Evolutionary conservation across 2,888 invertebrate species (phyloP).

Genomic region (Nomada fucata): DNA sequence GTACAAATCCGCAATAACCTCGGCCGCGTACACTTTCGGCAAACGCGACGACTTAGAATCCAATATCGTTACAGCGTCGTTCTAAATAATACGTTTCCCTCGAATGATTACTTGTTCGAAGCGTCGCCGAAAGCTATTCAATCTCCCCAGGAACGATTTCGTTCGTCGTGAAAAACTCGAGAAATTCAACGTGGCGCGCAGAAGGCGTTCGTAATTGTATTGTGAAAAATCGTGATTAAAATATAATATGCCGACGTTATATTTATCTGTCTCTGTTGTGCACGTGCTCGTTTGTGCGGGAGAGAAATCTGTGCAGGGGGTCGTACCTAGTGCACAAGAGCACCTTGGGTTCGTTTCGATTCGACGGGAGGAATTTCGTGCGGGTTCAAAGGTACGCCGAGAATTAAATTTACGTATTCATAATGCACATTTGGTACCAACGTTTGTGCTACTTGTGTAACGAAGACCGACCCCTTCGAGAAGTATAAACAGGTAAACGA

Average conservation of each 20-base stretch:
- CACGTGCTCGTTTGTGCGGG: not conserved
- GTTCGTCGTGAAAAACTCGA: not conserved
- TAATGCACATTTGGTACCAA: slow-evolving; percentile 63
- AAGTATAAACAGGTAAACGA: not conserved
- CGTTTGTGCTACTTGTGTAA: slow-evolving; percentile 42
- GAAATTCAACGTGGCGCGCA: slow-evolving; percentile 57
- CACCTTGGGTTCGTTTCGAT: slow-evolving; percentile 15
- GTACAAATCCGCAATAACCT: slow-evolving; percentile 49
- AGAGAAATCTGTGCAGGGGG: slow-evolving; percentile 22
- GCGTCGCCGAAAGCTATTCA: not conserved
- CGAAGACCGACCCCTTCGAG: slow-evolving; percentile 46
- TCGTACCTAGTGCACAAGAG: slow-evolving; percentile 56
- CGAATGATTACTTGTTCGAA: slow-evolving; percentile 4
- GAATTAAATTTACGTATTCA: slow-evolving; percentile 46
- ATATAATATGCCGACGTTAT: slow-evolving; percentile 45
- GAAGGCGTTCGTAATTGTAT: slow-evolving; percentile 53
- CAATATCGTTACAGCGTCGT: not conserved
- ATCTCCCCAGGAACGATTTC: not conserved
- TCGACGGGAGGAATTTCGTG: slow-evolving; percentile 23
- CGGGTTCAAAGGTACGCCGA: slow-evolving; percentile 42
- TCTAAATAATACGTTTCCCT: not conserved
- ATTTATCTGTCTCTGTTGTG: slow-evolving; percentile 1
- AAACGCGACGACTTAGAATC: slow-evolving; percentile 25
- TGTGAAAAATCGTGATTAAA: slow-evolving; percentile 53
- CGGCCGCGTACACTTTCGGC: slow-evolving; percentile 35